Evolutionary conservation across 1,140 invertebrate genomes (phyloP), one percentile per base, ranked within the genome.

Genomic region (Saxidomus purpurata): DNA sequence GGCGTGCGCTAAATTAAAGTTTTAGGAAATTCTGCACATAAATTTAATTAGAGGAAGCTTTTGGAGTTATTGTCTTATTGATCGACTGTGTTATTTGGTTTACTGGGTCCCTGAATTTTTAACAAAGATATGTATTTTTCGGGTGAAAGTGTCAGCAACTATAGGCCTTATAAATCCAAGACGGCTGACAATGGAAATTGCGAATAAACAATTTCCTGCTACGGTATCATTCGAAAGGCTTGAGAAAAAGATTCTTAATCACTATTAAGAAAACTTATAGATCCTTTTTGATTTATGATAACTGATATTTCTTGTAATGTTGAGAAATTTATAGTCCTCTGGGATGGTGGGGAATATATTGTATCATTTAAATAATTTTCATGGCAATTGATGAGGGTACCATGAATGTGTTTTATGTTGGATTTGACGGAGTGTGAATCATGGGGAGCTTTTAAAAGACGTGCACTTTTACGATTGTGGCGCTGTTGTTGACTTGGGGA

Each of bases 1-100:
- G 28, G 43, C 76, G 38, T 52, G 76, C 47, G 47, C 47, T 79
- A 55, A 79, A 79, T 79, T 79, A 79, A 79, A 79, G 76, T 79
- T 52, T 79, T 52, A 34, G 47, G 47, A 79, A 49, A 36, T 52
- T 79, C 47, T 79, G 76, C 76, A 79, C 76, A 79, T 79, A 79
- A 79, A 79, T 79, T 79, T 52, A 79, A 79, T 79, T 79, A 52
- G 43, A 28, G 28, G n/a, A 17, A 59, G 43, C 76, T 55, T 79
- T 52, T 52, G 49, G 25, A 76, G 31, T 34, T 79, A 79, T 79
- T 36, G 76, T 59, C 55, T 34, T 79, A 79, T 79, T 36, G 76
- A 79, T 79, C 47, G 8, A 25, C 28, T 40, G 71, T 25, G 19
- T 49, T 76, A 76, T 76, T 47, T 76, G 4, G 43, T 47, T 76